Evolutionary conservation across 2,888 invertebrate species (phyloP), one percentile per base, ranked within the genome.

Genomic region (Osmoderma eremita): DNA sequence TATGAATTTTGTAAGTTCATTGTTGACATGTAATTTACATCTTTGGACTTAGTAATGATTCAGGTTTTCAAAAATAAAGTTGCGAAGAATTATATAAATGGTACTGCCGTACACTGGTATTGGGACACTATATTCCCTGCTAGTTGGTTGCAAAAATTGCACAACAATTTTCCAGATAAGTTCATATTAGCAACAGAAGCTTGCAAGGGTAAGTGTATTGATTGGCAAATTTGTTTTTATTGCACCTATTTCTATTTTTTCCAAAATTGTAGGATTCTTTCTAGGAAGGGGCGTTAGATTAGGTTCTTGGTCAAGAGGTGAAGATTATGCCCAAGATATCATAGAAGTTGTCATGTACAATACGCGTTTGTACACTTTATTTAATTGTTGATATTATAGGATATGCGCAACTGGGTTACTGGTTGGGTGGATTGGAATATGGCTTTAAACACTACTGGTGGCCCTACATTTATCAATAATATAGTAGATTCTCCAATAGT

Each of bases 341-440:
- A 85, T 93, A 20, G 81, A 87, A 76, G 90, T 90, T 80, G 13
- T 17, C 42, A 36, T 62, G 10, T 17, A 38, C 1, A 22, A 22
- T n/a, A 36, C 15, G 12, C 13, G n/a, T n/a, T n/a, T n/a, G n/a
- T n/a, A n/a, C n/a, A n/a, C n/a, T n/a, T n/a, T n/a, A n/a, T n/a
- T n/a, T n/a, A n/a, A n/a, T n/a, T n/a, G n/a, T n/a, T n/a, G n/a
- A 71, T 54, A 63, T 69, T 42, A 80, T 90, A 86, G 90, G 91
- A 79, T 77, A 18, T 93, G n/a, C 88, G 89, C 73, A 86, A 91
- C 79, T 90, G 88, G 81, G 88, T 90, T 0, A 85, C 86, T 38
- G 94, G 92, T 0, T 95, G 94, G 94, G 86, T 92, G 0, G 95
- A 96, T 79, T 96, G 94, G 94, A 95, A 96, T 79, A 82, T 95